These are phyloP conservation scores for Apis dorsata DNA, from an alignment of 1,140 invertebrate genomes.

Conservation along the genomic window DNA sequence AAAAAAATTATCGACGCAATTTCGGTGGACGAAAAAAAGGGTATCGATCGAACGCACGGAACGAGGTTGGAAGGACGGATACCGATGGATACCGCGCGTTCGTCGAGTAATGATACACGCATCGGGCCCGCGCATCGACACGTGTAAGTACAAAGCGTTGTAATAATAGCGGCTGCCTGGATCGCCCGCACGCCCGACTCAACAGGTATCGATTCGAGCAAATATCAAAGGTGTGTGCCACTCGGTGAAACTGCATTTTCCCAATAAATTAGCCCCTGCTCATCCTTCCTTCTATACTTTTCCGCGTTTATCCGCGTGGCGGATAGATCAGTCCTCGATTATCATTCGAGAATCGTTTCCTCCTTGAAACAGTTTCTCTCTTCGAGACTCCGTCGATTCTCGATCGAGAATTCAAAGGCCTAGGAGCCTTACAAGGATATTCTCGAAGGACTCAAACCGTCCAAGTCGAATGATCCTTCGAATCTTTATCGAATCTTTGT, in stretches of 20 bases:
- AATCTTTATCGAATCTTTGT: too few relatives aligned
- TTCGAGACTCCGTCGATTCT: too few relatives aligned
- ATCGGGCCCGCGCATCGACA: slow-evolving; percentile 7
- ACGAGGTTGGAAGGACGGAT: background rate
- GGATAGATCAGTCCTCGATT: too few relatives aligned
- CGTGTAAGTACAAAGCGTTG: slow-evolving; percentile 22
- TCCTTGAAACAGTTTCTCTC: too few relatives aligned
- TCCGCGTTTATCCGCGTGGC: background rate
- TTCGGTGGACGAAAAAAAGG: background rate
- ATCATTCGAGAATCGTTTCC: too few relatives aligned
- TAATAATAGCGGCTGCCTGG: slow-evolving; percentile 22
- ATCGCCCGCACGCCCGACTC: slow-evolving; percentile 24
- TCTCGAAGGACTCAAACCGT: too few relatives aligned
- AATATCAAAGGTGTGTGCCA: slow-evolving; percentile 49
- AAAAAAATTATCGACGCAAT: too few relatives aligned
- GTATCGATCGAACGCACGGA: slow-evolving; percentile 42
- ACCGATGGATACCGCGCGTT: slow-evolving; percentile 21
- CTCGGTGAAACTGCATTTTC: slow-evolving; percentile 25
- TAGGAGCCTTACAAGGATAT: too few relatives aligned
- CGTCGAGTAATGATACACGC: slow-evolving; percentile 48
- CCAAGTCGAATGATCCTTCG: too few relatives aligned
- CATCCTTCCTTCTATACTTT: slow-evolving; percentile 25
- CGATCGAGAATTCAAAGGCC: too few relatives aligned
- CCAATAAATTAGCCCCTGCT: slow-evolving; percentile 19
- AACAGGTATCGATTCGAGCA: slow-evolving; percentile 63